Conservation (phyloP, 1,140 invertebrate genomes). For the Zaprionus taronus region DNA sequence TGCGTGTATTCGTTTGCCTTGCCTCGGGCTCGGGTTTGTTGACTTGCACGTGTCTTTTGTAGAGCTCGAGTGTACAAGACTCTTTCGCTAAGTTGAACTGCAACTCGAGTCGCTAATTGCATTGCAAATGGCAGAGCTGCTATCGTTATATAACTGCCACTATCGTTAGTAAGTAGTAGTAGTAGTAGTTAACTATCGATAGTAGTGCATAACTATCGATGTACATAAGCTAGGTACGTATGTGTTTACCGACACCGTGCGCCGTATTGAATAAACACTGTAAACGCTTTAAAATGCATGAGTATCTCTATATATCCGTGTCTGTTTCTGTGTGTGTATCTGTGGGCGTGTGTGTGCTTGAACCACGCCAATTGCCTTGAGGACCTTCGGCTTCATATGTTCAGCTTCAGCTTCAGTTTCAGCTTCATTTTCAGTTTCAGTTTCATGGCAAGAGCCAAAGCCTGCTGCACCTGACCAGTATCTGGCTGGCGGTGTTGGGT, state of each 20-base stretch:
- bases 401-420: background rate
- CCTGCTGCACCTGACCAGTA: slow-evolving; percentile 23
- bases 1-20: slow-evolving; percentile 31
- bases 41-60: slow-evolving; percentile 47
- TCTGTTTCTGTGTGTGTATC: slow-evolving; percentile 10
- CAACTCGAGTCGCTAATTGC: background rate
- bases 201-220: too few species aligned
- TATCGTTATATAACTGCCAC: background rate
- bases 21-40: slow-evolving; percentile 65
- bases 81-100: background rate
- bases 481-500: slow-evolving; percentile 11
- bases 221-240: too few species aligned
- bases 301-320: background rate
- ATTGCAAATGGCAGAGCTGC: background rate
- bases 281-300: slow-evolving; percentile 15
- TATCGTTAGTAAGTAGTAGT: background rate
- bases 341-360: slow-evolving; percentile 17
- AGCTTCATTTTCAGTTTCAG: slow-evolving; percentile 2
- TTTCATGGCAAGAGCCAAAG: background rate
- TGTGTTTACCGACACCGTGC: too few species aligned
- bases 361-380: slow-evolving; percentile 57
- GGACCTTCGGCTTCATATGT: slow-evolving; percentile 14
- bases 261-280: slow-evolving; percentile 7
- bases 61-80: background rate
- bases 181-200: too few species aligned